Base-by-base conservation (phyloP, 2,797 vertebrate genomes). In the Neosilurus hyrtlii region DNA sequence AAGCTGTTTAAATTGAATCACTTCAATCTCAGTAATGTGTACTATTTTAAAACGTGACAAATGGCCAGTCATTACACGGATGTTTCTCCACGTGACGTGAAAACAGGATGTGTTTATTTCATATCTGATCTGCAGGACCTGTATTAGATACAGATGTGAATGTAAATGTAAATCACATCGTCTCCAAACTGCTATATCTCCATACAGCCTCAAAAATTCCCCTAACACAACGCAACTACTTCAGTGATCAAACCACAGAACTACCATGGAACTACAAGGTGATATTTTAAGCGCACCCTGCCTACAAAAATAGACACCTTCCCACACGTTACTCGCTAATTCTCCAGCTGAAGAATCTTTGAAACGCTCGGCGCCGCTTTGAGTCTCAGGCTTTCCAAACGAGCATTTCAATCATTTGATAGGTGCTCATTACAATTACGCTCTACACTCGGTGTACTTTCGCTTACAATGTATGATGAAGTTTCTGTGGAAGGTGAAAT, bases 401-500 rank as follows among this genome's bases (percentile, higher is more conserved):
- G 73, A 76, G 30, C 30, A 14, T n/a, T 59, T 76, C 73, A 14
- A 61, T 76, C 73, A 76, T 76, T 30, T 24, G 56, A 79, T 70
- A 67, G 59, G 59, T 63, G 57, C 70, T 79, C 52, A 84, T 77
- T 77, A 52, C 78, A 54, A 68, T 66, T 76, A 78, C 54, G 78
- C 68, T 85, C 86, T 81, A 78, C 22, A 76, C 51, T 84, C 43
- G 57, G 35, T 77, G 63, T 78, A 77, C 57, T 82, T 80, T 72
- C 79, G 76, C 80, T 70, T 81, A 43, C 72, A 83, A 79, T 59
- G 56, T 37, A 83, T 30, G 30, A 79, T 52, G 22, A 84, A 80
- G 75, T 84, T 62, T 80, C 83, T 67, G 68, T 74, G 59, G 43
- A 79, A 72, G 54, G 49, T 72, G 71, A 86, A 54, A n/a, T 77